Base-by-base conservation (phyloP, 1,140 invertebrate species). In the Euglossa dilemma region DNA sequence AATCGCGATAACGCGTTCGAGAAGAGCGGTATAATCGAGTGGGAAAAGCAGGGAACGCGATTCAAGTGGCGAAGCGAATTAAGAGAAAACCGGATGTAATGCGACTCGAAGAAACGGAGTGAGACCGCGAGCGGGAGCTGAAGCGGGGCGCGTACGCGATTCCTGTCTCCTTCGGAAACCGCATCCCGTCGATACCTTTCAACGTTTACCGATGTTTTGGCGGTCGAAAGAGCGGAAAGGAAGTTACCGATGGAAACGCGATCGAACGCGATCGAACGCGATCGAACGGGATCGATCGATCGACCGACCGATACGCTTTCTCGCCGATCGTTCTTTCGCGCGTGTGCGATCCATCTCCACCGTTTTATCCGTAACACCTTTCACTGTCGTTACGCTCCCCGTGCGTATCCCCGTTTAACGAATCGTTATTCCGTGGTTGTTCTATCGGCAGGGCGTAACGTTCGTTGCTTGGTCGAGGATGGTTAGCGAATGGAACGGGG, bases 231-330 rank as follows among this genome's bases (percentile, higher is more conserved):
- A 18, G n/a, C 18, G 50, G 20, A 16, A 20, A 56, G 3, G 9
- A 45, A 47, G 12, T 20, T 7, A 23, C 18, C 18, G 63, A 28
- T 56, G 70, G 36, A 85, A 78, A 73, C 18, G 2, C 12, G 64
- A 20, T 18, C 16, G 52, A 64, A 43, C 9, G 75, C n/a, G 54
- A 45, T 61, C 23, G 54, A 54, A 25, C 66, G n/a, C 56, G 28
- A 61, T 18, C 18, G 72, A 36, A 50, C 14, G 36, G n/a, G 16
- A 36, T 74, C 63, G 79, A 89, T 89, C 76, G 79, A 72, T 9
- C 63, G 36, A 79, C 67, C 69, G 66, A 87, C 85, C 85, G 85
- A 90, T 89, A 90, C 89, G 88, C 88, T 90, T 90, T 90, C 89
- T 75, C 83, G 56, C 57, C 57, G 61, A 59, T 84, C 57, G 71